These are phyloP conservation scores for Tonatia bakeri DNA, from an alignment of 2,113 vertebrate genomes.

Conservation along the genomic window DNA sequence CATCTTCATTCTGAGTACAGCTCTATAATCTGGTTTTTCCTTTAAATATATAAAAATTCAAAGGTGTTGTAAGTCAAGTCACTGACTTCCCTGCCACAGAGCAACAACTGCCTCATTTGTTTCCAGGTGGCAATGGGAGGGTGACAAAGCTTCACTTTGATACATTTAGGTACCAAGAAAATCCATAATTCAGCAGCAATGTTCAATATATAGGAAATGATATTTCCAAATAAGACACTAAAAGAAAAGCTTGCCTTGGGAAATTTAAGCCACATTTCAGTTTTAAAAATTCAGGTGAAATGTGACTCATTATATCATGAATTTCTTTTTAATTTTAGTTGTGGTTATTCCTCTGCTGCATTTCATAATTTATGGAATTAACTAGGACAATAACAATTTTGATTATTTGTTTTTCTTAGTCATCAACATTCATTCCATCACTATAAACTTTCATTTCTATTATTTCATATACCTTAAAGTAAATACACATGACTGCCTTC, in stretches of 20 bases:
- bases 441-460: neutral
- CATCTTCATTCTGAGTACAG: neutral
- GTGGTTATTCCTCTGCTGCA: neutral
- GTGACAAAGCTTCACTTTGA: slow-evolving; percentile 48
- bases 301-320: neutral
- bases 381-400: neutral
- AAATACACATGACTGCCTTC: neutral
- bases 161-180: slow-evolving; percentile 54
- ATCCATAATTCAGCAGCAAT: neutral
- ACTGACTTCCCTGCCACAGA: slow-evolving; percentile 44
- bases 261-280: neutral
- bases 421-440: neutral
- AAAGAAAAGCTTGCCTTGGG: neutral
- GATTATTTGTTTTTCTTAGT: neutral
- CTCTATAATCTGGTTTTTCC: neutral
- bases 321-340: neutral
- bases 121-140: slow-evolving; percentile 44
- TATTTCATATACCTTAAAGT: neutral
- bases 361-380: neutral
- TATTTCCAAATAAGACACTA: neutral
- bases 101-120: slow-evolving; percentile 55
- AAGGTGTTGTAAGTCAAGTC: slow-evolving; percentile 43
- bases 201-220: neutral
- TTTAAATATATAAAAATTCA: slow-evolving; percentile 55
- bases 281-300: neutral